These are phyloP conservation scores for Brachionus manjavacas DNA, from an alignment of 1,140 invertebrate genomes.

Conservation along the genomic window DNA sequence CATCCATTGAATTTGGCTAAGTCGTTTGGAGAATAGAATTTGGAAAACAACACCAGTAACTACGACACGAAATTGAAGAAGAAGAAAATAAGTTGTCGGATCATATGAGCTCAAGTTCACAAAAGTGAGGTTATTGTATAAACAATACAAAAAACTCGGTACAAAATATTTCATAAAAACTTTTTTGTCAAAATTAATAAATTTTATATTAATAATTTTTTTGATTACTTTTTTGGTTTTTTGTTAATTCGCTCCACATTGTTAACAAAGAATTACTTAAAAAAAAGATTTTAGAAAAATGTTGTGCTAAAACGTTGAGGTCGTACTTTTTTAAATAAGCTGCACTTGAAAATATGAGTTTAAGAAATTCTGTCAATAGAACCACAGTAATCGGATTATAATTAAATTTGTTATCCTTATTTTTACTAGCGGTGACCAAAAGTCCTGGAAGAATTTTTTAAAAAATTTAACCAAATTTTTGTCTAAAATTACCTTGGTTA, in stretches of 20 bases:
- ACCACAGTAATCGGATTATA: constrained; percentile 84
- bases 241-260: neutral
- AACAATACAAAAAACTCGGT: constrained; percentile 80
- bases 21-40: constrained; percentile 76
- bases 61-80: constrained; percentile 86
- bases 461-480: neutral
- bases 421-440: constrained; percentile 80
- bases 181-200: constrained; percentile 47
- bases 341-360: constrained; percentile 68
- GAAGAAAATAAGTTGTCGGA: constrained; percentile 84
- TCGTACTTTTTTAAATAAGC: constrained; percentile 64
- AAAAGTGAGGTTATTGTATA: constrained; percentile 91
- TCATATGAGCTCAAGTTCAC: constrained; percentile 82
- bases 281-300: neutral
- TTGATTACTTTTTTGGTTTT: constrained; percentile 44
- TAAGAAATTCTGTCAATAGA: constrained; percentile 77
- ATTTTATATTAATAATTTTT: constrained; percentile 6
- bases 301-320: neutral
- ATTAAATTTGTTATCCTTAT: constrained; percentile 70
- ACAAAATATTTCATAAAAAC: constrained; percentile 80
- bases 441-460: constrained; percentile 65
- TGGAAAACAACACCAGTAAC: constrained; percentile 86
- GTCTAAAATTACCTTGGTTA: constrained; percentile 19
- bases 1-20: constrained; percentile 79
- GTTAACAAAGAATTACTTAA: neutral